A percentile compares a stretch with the other conserved stretches of the same genome.
Conservation (phyloP, 1,140 invertebrate species). For the Drosophila arizonae region DNA sequence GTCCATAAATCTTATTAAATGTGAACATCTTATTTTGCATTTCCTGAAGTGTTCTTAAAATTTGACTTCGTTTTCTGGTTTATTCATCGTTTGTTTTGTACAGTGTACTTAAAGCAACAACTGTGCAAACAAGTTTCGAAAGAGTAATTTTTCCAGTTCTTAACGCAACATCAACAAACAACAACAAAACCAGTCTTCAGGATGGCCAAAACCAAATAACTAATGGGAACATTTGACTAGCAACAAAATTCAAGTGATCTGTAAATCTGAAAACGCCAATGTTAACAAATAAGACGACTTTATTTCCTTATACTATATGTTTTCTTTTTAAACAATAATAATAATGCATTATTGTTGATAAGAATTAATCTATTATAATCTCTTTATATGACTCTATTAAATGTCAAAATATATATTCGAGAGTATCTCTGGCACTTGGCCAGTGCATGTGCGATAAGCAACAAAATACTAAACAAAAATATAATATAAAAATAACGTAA, state of each 20-base stretch:
- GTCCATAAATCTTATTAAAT: too few relatives aligned
- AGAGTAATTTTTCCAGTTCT: slow-evolving; percentile 18
- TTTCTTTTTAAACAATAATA: background rate
- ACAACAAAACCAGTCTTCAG: slow-evolving; percentile 7
- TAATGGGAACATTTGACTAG: background rate
- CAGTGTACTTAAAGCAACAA: slow-evolving; percentile 16
- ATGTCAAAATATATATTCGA: slow-evolving; percentile 6
- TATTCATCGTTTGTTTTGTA: background rate
- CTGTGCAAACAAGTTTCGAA: slow-evolving; percentile 24
- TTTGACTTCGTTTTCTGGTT: too few relatives aligned
- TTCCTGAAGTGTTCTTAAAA: too few relatives aligned
- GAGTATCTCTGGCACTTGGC: background rate
- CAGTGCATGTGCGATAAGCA: slow-evolving; percentile 1
- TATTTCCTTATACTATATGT: background rate
- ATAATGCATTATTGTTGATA: background rate
- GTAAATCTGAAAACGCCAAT: too few relatives aligned
- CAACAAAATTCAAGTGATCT: background rate
- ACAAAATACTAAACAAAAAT: slow-evolving; percentile 3
- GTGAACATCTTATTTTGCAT: too few relatives aligned
- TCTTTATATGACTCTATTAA: slow-evolving; percentile 28
- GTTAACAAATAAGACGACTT: background rate
- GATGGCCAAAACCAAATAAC: background rate
- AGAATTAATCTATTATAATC: slow-evolving; percentile 10
- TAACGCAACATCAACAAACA: slow-evolving; percentile 10
- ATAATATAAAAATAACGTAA: slow-evolving; percentile 2